Evolutionary conservation across 2,797 vertebrate species (phyloP).

Genomic region (Podargus strigoides): DNA sequence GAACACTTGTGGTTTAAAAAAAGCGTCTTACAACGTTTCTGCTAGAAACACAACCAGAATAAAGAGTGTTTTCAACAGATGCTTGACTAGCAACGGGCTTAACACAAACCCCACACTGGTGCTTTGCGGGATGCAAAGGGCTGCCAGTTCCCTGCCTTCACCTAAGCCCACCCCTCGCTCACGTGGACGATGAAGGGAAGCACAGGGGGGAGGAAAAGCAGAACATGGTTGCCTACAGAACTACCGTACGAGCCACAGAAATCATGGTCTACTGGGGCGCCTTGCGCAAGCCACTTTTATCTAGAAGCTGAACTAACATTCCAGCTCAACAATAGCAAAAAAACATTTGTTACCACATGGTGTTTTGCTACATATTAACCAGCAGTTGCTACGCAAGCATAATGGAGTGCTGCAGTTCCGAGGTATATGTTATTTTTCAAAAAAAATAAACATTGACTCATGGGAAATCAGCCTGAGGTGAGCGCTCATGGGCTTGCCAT

Average conservation of each 20-base stretch:
- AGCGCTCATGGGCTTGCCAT: conserved; percentile 46
- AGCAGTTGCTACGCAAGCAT: conserved; percentile 54
- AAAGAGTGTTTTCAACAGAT: conserved; percentile 16
- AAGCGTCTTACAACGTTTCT: not conserved
- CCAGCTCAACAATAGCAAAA: conserved; percentile 62
- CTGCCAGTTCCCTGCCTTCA: not conserved
- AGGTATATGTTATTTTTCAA: not conserved
- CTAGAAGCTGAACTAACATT: conserved; percentile 66
- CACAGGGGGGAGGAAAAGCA: conserved; percentile 34
- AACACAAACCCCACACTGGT: not conserved
- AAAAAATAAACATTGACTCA: not conserved
- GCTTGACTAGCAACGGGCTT: not conserved
- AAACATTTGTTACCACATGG: conserved; percentile 36
- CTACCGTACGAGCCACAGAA: conserved; percentile 45
- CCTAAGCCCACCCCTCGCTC: not conserved
- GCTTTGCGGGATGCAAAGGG: not conserved
- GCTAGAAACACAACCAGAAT: not conserved
- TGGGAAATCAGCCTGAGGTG: conserved; percentile 25
- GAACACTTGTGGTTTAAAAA: not conserved
- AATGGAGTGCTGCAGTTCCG: conserved; percentile 18
- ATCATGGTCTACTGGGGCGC: conserved; percentile 4
- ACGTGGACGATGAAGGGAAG: conserved; percentile 18
- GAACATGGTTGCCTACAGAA: conserved; percentile 35
- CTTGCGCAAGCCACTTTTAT: conserved; percentile 56
- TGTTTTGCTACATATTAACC: conserved; percentile 61